Percentiles rank a stretch among this genome's conserved stretches.
Conservation (phyloP, 2,113 vertebrate species). For the Heliornis fulica region DNA sequence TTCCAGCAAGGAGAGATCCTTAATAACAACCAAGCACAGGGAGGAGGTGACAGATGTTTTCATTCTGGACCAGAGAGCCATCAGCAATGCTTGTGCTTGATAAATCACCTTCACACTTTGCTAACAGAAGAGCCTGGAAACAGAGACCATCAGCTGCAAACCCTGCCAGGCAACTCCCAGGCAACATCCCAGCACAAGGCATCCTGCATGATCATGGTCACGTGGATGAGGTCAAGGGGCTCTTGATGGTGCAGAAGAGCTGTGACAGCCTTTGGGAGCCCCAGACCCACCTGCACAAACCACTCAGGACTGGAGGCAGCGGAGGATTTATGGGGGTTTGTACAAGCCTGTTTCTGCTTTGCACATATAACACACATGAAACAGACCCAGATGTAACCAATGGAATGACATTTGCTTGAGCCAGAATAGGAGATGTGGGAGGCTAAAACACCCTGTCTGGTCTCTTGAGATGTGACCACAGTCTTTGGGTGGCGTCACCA, state of each 20-base stretch:
- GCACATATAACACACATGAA: background rate
- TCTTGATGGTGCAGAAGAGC: background rate
- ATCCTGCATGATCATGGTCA: background rate
- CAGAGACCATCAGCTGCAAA: background rate
- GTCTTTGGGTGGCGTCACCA: background rate
- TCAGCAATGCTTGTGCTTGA: background rate
- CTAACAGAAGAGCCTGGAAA: background rate
- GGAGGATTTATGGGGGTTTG: accelerated
- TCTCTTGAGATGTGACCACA: background rate
- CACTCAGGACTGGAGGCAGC: background rate
- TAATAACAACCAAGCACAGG: background rate
- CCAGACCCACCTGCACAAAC: background rate
- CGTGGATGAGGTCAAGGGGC: accelerated
- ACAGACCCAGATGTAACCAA: background rate
- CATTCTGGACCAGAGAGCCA: background rate
- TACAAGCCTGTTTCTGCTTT: background rate
- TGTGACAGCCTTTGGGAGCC: background rate
- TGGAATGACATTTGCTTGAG: background rate
- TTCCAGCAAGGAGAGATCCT: background rate
- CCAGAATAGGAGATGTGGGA: background rate
- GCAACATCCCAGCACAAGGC: background rate
- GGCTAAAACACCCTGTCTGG: background rate
- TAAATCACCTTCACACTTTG: constrained; percentile 1
- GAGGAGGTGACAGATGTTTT: background rate
- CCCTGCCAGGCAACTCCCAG: background rate